Base-by-base conservation (phyloP, 1,140 invertebrate species). In the Lordiphosa stackelbergi region DNA sequence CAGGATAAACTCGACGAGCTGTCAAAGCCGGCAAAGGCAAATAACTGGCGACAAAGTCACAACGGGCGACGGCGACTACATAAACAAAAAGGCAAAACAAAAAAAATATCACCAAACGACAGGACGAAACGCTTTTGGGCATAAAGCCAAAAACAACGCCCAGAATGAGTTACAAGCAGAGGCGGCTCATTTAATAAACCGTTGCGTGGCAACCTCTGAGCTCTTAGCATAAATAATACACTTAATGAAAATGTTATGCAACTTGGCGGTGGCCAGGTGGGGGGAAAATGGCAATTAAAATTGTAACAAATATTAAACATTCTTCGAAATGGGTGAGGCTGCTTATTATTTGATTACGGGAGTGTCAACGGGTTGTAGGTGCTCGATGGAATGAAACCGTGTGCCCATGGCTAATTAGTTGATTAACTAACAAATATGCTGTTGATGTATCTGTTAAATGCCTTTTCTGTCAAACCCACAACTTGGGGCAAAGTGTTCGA, bases 1-100 rank as follows among this genome's bases (percentile, higher is more conserved):
- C 77, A 69, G 72, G 77, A 73, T 73, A 77, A 81, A 72, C 64
- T 83, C 75, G 69, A 83, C 63, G 59, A 72, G 72, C 77, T 83
- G 71, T 83, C 77, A 58, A 70, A 65, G 56, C 63, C 61, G 59
- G 58, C 62, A 38, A 71, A 61, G 57, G 63, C 57, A 83, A 83
- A 83, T 81, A 72, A 68, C 57, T 57, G 63, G 75, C 64, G 72
- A 75, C 69, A 69, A 69, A 62, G 70, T 63, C 59, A 56, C 70
- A 58, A 31, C 42, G 59, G 56, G 47, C 55, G 51, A 49, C 46
- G 66, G 52, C 57, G 54, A 59, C 58, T 68, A 81, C 66, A 61
- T 61, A 65, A 53, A 49, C 37, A 47, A 42, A 62, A 48, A 55
- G 53, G 42, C 53, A 51, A 61, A 28, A 51, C 54, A 47, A 38